Percentiles rank a stretch among this genome's conserved stretches.
These are phyloP conservation scores for Troglohyphantes excavatus DNA, from an alignment of 2,888 invertebrate species.

Conservation along the genomic window DNA sequence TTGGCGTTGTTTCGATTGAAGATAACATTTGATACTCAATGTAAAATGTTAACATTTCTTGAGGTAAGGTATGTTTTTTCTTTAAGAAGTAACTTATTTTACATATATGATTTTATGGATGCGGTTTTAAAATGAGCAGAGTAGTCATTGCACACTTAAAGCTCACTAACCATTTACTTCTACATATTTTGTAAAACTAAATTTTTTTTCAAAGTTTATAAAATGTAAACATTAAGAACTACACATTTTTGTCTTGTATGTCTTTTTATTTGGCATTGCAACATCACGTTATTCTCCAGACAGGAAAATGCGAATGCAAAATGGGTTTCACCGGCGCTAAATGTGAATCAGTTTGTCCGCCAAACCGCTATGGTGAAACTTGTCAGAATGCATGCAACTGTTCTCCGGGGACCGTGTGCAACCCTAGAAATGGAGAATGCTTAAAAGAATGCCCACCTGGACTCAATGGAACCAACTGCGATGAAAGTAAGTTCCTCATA, in stretches of 20 bases:
- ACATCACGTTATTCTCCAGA: constrained; percentile 80
- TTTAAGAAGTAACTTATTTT: too few relatives aligned
- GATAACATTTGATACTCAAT: too few relatives aligned
- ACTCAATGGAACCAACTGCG: constrained; percentile 81
- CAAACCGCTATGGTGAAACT: constrained; percentile 77
- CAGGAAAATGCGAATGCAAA: constrained; percentile 82
- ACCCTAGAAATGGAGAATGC: constrained; percentile 82
- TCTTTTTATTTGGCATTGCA: constrained; percentile 37
- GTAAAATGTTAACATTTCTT: too few relatives aligned
- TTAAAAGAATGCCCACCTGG: constrained; percentile 81
- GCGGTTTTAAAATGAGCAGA: too few relatives aligned
- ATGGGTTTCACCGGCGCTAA: constrained; percentile 81
- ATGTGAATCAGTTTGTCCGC: constrained; percentile 80
- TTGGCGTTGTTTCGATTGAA: too few relatives aligned
- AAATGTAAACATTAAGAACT: background rate
- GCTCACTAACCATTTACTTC: too few relatives aligned
- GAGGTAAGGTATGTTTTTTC: too few relatives aligned
- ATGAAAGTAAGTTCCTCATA: constrained; percentile 80
- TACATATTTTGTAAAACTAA: too few relatives aligned
- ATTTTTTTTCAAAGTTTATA: too few relatives aligned
- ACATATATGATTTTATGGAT: too few relatives aligned
- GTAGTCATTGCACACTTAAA: too few relatives aligned
- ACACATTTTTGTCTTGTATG: background rate
- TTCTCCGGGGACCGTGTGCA: constrained; percentile 81
- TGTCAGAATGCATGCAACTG: constrained; percentile 80